Base-by-base conservation (phyloP, 2,888 invertebrate species). In the Ptilodon capucinus region DNA sequence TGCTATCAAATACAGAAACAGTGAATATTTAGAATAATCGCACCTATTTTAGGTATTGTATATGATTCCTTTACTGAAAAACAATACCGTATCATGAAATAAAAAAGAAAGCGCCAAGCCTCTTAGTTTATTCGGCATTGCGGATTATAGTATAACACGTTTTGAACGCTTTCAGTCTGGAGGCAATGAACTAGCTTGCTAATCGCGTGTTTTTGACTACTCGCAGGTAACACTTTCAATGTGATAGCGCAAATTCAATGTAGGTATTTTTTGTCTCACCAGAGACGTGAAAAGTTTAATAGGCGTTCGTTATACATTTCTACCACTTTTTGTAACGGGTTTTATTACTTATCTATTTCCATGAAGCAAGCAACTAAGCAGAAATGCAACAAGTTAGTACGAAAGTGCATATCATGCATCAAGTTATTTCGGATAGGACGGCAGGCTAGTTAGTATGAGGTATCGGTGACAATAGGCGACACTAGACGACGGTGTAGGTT, bases 401-500 rank as follows among this genome's bases (percentile, higher is more conserved):
- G 30, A 46, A 42, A 23, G 16, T 34, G 23, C 32, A 14, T 25
- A 11, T 46, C 54, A 42, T 7, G 35, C 40, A 45, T 23, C 45
- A 34, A n/a, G 42, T 23, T 40, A 54, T 53, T 46, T 50, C 45
- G 39, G 44, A 47, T 48, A 54, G 42, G 53, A 53, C 51, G 46
- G 46, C 30, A 47, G 34, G 32, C 41, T 39, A 46, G 17, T 52
- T 51, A 54, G 50, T 52, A 52, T 44, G 50, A n/a, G n/a, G n/a
- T 61, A 60, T 63, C 54, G 54, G 63, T 63, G 54, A 65, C 70
- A 70, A 63, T 62, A 54, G 64, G 52, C 61, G 58, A 61, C 60
- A 61, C 62, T 51, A 56, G 60, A 49, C 59, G 56, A 44, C 68
- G 77, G 81, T 82, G 76, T 82, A 68, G 74, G 68, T 54, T 82